These are phyloP conservation scores for Sinocyclocheilus anophthalmus DNA, from an alignment of 2,113 vertebrate species.

Conservation along the genomic window DNA sequence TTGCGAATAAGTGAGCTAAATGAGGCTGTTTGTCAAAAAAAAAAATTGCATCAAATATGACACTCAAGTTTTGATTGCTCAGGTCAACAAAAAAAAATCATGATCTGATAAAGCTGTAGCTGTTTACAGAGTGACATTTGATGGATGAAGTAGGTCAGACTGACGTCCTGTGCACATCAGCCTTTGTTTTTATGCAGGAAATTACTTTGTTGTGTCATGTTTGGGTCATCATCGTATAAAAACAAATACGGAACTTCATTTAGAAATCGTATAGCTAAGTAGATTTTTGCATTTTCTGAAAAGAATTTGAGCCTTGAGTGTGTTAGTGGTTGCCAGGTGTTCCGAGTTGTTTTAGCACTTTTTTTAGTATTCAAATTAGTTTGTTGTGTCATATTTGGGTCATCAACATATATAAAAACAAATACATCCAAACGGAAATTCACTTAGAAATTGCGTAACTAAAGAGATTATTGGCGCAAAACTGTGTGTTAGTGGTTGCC, in stretches of 20 bases:
- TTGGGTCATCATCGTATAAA: not conserved
- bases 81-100: not conserved
- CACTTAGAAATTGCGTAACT: not conserved
- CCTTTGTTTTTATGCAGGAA: constrained; percentile 12
- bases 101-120: constrained; percentile 18
- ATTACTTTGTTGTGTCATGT: constrained; percentile 14
- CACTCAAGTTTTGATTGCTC: constrained; percentile 7
- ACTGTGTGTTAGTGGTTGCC: too few species aligned
- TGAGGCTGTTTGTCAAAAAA: constrained; percentile 8
- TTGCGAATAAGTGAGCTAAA: constrained; percentile 19
- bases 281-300: not conserved
- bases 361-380: not conserved
- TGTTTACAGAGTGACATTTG: constrained; percentile 7
- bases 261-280: not conserved
- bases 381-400: constrained; percentile 2
- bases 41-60: not conserved
- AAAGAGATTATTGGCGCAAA: not conserved
- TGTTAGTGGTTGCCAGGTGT: not conserved
- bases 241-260: not conserved
- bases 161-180: not conserved
- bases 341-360: not conserved
- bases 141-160: constrained; percentile 17
- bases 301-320: not conserved
- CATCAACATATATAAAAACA: not conserved
- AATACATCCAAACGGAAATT: not conserved